Conservation (phyloP, 2,113 vertebrate species). For the Chauna torquata region DNA sequence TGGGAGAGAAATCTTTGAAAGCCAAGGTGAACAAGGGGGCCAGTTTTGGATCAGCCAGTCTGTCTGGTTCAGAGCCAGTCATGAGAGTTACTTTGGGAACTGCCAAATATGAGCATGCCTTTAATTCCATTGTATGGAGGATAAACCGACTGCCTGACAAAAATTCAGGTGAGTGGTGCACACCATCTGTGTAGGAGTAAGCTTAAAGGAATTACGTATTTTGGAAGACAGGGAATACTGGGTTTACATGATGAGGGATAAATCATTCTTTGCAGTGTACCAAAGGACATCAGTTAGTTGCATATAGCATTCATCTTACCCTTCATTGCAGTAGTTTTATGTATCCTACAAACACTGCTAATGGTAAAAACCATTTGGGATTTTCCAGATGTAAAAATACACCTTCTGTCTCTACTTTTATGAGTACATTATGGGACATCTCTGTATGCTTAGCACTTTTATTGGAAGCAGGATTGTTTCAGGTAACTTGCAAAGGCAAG, state of each 20-base stretch:
- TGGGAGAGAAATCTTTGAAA: constrained; percentile 89
- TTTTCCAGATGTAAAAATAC: background rate
- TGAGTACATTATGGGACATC: background rate
- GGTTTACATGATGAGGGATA: background rate
- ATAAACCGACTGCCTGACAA: constrained; percentile 89
- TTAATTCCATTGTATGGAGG: constrained; percentile 89
- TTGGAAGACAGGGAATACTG: background rate
- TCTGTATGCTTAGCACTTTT: background rate
- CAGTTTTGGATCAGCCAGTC: constrained; percentile 82
- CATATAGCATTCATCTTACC: background rate
- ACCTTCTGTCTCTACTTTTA: background rate
- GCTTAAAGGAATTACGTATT: background rate
- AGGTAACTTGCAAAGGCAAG: background rate
- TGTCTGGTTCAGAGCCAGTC: constrained; percentile 87
- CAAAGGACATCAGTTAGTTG: background rate
- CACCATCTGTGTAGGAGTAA: background rate
- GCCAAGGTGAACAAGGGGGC: constrained; percentile 90
- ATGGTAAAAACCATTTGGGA: background rate
- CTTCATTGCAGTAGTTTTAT: background rate
- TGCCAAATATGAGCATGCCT: constrained; percentile 90
- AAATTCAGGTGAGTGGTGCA: constrained; percentile 84
- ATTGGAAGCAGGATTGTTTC: background rate
- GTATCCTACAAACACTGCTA: background rate
- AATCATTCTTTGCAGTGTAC: background rate
- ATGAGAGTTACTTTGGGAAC: constrained; percentile 92